These are phyloP conservation scores for Campoplex nolae DNA, from an alignment of 2,888 invertebrate species.

Conservation along the genomic window DNA sequence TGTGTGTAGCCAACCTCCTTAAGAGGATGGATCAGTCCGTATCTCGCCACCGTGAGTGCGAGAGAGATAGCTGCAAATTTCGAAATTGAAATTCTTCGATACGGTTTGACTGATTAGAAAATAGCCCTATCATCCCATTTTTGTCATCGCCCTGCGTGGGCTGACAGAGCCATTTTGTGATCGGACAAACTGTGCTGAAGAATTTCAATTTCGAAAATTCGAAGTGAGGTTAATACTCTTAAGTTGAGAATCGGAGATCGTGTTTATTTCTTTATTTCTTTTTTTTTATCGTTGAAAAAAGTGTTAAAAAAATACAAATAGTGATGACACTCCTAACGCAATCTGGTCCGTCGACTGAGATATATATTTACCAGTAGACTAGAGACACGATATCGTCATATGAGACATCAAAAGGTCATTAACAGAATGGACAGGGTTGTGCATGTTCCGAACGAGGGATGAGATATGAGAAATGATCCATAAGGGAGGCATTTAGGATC, in stretches of 20 bases:
- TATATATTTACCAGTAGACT: background rate
- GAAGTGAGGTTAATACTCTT: too few relatives aligned
- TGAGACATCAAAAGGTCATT: constrained; percentile 3
- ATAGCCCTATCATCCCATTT: too few relatives aligned
- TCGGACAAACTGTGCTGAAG: too few relatives aligned
- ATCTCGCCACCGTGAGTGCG: too few relatives aligned
- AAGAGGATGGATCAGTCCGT: too few relatives aligned
- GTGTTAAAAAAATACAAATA: background rate
- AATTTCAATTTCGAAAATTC: too few relatives aligned
- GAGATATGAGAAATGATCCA: constrained; percentile 31
- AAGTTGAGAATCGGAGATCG: background rate
- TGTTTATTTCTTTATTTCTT: background rate
- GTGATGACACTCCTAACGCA: background rate
- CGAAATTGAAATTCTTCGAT: too few relatives aligned
- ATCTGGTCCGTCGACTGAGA: background rate
- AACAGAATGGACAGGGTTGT: background rate
- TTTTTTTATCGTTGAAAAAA: background rate
- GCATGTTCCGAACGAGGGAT: background rate
- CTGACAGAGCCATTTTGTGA: too few relatives aligned
- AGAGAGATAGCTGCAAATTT: too few relatives aligned
- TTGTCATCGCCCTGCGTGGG: too few relatives aligned
- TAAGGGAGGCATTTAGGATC: constrained; percentile 21
- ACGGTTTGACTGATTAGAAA: too few relatives aligned
- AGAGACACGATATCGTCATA: background rate
- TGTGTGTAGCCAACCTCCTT: too few relatives aligned